phyloP scores from a whole-genome alignment of 2,888 invertebrate genomes.

The Masnerella sp. region DNA sequence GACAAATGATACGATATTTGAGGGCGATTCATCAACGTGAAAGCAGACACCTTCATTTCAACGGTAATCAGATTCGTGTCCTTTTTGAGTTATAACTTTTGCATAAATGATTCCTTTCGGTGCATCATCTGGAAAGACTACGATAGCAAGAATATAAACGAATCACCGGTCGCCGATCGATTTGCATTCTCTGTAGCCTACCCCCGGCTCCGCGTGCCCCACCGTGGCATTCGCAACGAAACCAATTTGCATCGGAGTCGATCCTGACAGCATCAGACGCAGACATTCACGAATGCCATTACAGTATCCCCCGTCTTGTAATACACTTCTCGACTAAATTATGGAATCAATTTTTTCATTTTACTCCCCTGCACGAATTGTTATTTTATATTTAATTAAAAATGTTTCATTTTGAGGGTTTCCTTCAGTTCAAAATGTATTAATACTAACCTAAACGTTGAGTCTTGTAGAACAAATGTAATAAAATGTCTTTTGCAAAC shows the following conservation, averaged over 20 bases:
- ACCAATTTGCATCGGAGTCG: slow-evolving; percentile 56
- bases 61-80: slow-evolving; percentile 39
- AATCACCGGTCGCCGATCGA: slow-evolving; percentile 50
- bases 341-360: no score
- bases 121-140: slow-evolving; percentile 41
- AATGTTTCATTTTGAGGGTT: no score
- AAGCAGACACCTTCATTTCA: slow-evolving; percentile 33
- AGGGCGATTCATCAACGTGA: slow-evolving; percentile 27
- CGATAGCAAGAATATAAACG: slow-evolving; percentile 53
- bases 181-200: slow-evolving; percentile 50
- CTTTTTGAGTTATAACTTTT: slow-evolving; percentile 45
- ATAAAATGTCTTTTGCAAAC: no score
- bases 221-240: slow-evolving; percentile 42
- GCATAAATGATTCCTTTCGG: slow-evolving; percentile 44
- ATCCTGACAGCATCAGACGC: no score
- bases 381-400: no score
- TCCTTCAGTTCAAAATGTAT: no score
- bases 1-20: slow-evolving; percentile 13
- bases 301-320: no score
- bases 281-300: no score
- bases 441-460: no score
- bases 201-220: background rate
- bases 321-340: no score
- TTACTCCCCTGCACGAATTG: no score
- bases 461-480: no score